phyloP scores from a whole-genome alignment of 2,888 invertebrate species.

The Eupeodes luniger region DNA sequence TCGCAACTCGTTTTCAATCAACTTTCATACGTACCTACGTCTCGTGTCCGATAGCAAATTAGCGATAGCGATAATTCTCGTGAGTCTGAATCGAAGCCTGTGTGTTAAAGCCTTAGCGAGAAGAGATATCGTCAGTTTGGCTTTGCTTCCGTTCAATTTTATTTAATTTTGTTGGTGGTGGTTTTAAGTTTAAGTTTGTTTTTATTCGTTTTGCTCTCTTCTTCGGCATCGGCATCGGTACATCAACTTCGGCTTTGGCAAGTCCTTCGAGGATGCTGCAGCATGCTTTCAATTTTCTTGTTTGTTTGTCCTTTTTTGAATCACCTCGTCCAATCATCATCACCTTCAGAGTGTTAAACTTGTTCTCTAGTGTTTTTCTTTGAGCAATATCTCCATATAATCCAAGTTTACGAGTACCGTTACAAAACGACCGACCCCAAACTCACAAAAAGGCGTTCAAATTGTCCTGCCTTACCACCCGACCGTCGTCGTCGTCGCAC shows the following conservation, averaged over 20 bases:
- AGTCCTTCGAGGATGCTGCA: conserved; percentile 47
- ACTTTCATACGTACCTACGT: conserved; percentile 39
- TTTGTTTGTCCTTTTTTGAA: conserved; percentile 35
- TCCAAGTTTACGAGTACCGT: neutral
- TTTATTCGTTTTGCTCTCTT: conserved; percentile 25
- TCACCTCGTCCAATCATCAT: conserved; percentile 41
- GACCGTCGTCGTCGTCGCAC: neutral
- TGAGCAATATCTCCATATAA: conserved; percentile 17
- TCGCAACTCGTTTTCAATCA: conserved; percentile 41
- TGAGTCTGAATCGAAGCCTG: neutral
- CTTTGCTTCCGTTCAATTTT: conserved; percentile 53
- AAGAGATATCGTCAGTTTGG: conserved; percentile 20
- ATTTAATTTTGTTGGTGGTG: conserved; percentile 2
- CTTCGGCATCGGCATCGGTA: no score
- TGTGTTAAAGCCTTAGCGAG: conserved; percentile 29
- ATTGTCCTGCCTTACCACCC: conserved; percentile 14
- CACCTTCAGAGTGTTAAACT: conserved; percentile 48
- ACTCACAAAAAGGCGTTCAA: conserved; percentile 45
- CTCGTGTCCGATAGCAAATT: neutral
- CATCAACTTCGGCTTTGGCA: neutral
- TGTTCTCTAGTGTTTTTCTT: conserved; percentile 40
- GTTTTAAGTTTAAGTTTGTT: neutral
- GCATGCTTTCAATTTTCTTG: conserved; percentile 42
- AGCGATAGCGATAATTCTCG: conserved; percentile 7
- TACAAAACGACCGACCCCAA: neutral